phyloP scores from a whole-genome alignment of 2,888 invertebrate species.

The Thumatha senex region DNA sequence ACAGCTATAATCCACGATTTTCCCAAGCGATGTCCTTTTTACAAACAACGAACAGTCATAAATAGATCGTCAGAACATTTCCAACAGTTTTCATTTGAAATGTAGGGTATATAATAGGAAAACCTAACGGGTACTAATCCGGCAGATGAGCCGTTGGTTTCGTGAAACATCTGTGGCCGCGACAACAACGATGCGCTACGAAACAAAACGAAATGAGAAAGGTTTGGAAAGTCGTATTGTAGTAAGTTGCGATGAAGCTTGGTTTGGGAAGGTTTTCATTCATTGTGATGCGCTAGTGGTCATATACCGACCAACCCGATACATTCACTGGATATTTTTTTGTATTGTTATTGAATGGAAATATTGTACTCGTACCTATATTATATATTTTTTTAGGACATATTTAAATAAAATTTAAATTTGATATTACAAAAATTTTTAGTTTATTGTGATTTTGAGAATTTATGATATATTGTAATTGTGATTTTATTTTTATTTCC shows the following conservation, averaged over 20 bases:
- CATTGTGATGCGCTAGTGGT: constrained; percentile 33
- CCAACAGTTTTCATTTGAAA: constrained; percentile 53
- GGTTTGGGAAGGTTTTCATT: constrained; percentile 38
- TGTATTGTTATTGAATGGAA: no score
- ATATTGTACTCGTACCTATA: no score
- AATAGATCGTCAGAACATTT: constrained; percentile 46
- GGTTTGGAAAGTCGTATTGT: constrained; percentile 76
- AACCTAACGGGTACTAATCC: constrained; percentile 78
- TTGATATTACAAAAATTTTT: no score
- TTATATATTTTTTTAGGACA: no score
- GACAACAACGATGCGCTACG: constrained; percentile 53
- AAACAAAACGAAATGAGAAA: constrained; percentile 82
- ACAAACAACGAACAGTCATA: constrained; percentile 9
- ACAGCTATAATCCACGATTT: not conserved
- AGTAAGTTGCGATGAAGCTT: constrained; percentile 67
- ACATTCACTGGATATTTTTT: constrained; percentile 8
- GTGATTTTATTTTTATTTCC: no score
- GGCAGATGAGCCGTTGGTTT: constrained; percentile 73
- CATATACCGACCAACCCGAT: not conserved
- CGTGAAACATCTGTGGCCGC: constrained; percentile 73
- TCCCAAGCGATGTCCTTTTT: not conserved
- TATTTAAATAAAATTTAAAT: no score
- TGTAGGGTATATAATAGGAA: constrained; percentile 67
- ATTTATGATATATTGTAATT: no score
- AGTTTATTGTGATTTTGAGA: no score